phyloP scores from a whole-genome alignment of 1,140 invertebrate species.

The Arion vulgaris region DNA sequence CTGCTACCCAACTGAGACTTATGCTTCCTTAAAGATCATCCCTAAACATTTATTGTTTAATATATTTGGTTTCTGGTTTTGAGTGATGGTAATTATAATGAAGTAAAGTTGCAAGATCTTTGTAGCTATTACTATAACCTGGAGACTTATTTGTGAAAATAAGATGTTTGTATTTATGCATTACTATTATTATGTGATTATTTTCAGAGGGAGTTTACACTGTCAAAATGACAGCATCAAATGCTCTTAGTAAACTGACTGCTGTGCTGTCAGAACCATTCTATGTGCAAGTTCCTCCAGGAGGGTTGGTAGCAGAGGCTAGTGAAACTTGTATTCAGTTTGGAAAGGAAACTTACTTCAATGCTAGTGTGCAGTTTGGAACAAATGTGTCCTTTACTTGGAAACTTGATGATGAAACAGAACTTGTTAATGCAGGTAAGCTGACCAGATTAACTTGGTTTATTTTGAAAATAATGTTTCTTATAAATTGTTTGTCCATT shows the following conservation, averaged over 20 bases:
- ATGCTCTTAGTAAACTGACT: constrained; percentile 54
- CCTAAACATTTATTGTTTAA: too few relatives aligned
- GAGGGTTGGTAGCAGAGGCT: neutral
- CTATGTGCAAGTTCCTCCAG: constrained; percentile 55
- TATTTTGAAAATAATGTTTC: too few relatives aligned
- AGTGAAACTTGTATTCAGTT: constrained; percentile 40
- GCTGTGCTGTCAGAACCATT: constrained; percentile 41
- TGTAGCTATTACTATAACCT: too few relatives aligned
- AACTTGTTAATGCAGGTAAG: constrained; percentile 28
- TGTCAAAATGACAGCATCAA: constrained; percentile 57
- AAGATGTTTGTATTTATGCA: neutral
- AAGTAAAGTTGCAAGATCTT: too few relatives aligned
- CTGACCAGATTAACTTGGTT: too few relatives aligned
- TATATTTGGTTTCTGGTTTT: too few relatives aligned
- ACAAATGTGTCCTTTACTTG: constrained; percentile 58
- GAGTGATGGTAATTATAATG: too few relatives aligned
- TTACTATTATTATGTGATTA: constrained; percentile 8
- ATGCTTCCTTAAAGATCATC: too few relatives aligned
- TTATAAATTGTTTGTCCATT: too few relatives aligned
- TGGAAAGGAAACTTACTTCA: constrained; percentile 46
- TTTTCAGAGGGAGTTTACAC: constrained; percentile 59
- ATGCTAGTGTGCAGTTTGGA: constrained; percentile 41
- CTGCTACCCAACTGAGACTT: too few relatives aligned
- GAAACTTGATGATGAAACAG: constrained; percentile 48
- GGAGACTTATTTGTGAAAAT: too few relatives aligned